A percentile compares a stretch with the other conserved stretches of the same genome.
Evolutionary conservation across 2,113 vertebrate species (phyloP).

Genomic region (Lepus europaeus): DNA sequence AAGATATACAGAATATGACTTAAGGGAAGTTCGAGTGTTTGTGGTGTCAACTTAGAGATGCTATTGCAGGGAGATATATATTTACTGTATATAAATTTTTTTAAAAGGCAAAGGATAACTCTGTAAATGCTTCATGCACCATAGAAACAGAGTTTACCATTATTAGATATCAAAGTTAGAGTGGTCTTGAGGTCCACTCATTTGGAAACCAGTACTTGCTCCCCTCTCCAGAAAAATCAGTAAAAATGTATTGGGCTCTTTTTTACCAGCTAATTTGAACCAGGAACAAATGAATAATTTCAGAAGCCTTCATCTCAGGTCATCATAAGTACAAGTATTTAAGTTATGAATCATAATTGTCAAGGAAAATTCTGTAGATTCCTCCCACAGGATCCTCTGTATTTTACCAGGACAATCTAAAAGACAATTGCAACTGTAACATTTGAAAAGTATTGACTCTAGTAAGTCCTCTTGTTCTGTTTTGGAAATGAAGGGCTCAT

Average conservation of each 20-base stretch:
- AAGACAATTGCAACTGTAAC: neutral
- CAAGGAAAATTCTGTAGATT: neutral
- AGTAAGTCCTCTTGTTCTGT: neutral
- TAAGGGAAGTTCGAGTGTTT: neutral
- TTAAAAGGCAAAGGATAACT: neutral
- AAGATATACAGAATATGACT: neutral
- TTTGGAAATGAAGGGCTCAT: constrained; percentile 8
- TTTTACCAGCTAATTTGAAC: constrained; percentile 3
- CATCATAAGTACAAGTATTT: neutral
- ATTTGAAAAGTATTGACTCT: constrained; percentile 34
- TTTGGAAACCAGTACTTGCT: neutral
- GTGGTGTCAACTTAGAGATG: neutral
- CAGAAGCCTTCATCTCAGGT: constrained; percentile 33
- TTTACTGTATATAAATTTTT: neutral
- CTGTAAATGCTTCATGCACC: neutral
- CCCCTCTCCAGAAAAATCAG: too few species aligned
- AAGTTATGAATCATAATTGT: neutral
- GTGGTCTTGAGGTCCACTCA: neutral
- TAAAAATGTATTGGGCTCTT: neutral
- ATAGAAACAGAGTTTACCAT: neutral
- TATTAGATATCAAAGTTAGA: neutral
- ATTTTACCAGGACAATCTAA: constrained; percentile 33
- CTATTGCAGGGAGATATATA: neutral
- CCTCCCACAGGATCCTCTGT: neutral
- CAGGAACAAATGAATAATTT: constrained; percentile 59